Evolutionary conservation across 2,888 invertebrate genomes (phyloP).

Genomic region (Drosophila emarginata): DNA sequence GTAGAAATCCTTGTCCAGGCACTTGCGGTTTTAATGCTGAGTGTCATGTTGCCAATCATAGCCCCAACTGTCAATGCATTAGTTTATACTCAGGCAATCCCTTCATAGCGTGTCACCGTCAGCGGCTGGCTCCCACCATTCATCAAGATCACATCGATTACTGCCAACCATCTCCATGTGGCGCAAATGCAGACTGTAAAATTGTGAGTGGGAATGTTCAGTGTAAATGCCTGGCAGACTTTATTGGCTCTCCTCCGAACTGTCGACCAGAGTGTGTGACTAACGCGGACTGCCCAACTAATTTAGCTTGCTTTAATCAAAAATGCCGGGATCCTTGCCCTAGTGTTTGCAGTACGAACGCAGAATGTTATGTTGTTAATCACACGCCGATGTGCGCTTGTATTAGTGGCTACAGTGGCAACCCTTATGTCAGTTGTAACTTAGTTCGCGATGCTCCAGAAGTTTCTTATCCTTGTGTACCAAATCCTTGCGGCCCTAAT

Average conservation of each 20-base stretch:
- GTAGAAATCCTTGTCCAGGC: slow-evolving; percentile 89
- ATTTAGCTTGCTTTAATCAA: slow-evolving; percentile 88
- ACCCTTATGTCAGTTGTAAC: slow-evolving; percentile 83
- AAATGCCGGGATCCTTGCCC: slow-evolving; percentile 89
- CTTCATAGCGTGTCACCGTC: slow-evolving; percentile 83
- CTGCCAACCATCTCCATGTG: slow-evolving; percentile 91
- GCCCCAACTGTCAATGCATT: slow-evolving; percentile 89
- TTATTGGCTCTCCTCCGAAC: slow-evolving; percentile 89
- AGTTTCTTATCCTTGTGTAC: slow-evolving; percentile 85
- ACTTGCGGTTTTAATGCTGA: slow-evolving; percentile 90
- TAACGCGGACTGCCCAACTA: slow-evolving; percentile 89
- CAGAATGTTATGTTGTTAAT: slow-evolving; percentile 85
- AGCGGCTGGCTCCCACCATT: slow-evolving; percentile 18
- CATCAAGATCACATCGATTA: slow-evolving; percentile 82
- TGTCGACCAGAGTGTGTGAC: slow-evolving; percentile 91
- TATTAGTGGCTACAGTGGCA: slow-evolving; percentile 84
- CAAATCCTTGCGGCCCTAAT: slow-evolving; percentile 91
- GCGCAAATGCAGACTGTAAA: slow-evolving; percentile 89
- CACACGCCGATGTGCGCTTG: slow-evolving; percentile 86
- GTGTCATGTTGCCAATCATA: slow-evolving; percentile 89
- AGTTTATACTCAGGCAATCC: slow-evolving; percentile 79
- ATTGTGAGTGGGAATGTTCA: slow-evolving; percentile 86
- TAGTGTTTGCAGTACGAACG: slow-evolving; percentile 86
- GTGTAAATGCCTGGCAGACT: slow-evolving; percentile 88
- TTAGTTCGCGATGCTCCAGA: slow-evolving; percentile 62